Percentiles rank a stretch among this genome's conserved stretches.
Conservation (phyloP, 1,140 invertebrate species). For the Drepana arcuata region DNA sequence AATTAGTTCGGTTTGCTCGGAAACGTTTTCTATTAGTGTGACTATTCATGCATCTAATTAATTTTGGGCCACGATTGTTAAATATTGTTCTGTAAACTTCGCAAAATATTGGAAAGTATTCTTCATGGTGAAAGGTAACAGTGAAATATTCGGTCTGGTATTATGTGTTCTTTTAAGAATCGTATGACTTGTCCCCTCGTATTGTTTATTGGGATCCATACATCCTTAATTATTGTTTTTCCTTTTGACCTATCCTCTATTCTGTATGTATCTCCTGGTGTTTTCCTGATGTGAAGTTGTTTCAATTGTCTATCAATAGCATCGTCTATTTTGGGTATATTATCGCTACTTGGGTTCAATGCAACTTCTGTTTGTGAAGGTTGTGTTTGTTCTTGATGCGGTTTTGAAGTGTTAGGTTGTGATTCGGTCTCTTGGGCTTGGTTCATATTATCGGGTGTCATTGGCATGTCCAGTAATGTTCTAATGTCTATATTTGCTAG, state of each 20-base stretch:
- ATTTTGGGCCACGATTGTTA: constrained; percentile 7
- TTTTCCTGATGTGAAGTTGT: constrained; percentile 20
- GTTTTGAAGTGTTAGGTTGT: background rate
- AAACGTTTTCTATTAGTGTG: constrained; percentile 3
- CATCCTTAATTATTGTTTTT: constrained; percentile 23
- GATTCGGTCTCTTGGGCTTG: background rate
- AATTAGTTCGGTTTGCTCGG: constrained; percentile 4
- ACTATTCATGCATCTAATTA: constrained; percentile 7
- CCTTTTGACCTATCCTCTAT: constrained; percentile 20
- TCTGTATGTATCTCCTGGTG: constrained; percentile 15
- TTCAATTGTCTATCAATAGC: constrained; percentile 21
- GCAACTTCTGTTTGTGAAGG: background rate
- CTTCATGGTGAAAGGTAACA: constrained; percentile 21
- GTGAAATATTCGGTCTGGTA: constrained; percentile 20
- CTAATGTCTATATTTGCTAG: constrained; percentile 3
- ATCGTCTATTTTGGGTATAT: constrained; percentile 16
- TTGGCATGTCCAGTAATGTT: constrained; percentile 3
- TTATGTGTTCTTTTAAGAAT: constrained; percentile 22
- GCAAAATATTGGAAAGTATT: constrained; percentile 13
- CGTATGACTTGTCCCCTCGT: constrained; percentile 16
- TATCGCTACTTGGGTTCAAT: background rate
- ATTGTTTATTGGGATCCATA: constrained; percentile 20
- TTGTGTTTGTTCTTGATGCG: background rate
- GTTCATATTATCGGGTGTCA: constrained; percentile 4
- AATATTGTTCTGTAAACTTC: constrained; percentile 11